phyloP scores from a whole-genome alignment of 2,888 invertebrate species.

The Brachypalpus laphriformis region DNA sequence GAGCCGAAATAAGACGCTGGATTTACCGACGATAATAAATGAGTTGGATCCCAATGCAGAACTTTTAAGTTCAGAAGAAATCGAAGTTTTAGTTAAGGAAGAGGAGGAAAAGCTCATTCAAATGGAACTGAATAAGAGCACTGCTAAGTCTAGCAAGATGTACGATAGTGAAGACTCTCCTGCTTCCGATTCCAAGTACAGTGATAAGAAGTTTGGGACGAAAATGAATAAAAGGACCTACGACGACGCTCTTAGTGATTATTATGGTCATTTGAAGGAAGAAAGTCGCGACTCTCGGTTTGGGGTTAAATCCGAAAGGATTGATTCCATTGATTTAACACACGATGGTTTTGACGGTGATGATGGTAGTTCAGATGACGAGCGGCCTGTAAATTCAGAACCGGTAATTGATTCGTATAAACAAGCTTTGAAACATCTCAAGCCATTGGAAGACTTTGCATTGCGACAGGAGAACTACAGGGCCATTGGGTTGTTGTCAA shows the following conservation, averaged over 20 bases:
- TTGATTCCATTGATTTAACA: conserved; percentile 25
- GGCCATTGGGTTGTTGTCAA: conserved; percentile 78
- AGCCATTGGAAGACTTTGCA: conserved; percentile 80
- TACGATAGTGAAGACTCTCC: neutral
- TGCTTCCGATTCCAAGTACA: neutral
- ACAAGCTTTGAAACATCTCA: conserved; percentile 79
- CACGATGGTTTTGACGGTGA: neutral
- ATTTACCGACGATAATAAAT: conserved; percentile 39
- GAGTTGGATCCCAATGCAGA: conserved; percentile 27
- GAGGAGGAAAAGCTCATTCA: neutral
- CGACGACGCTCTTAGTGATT: neutral
- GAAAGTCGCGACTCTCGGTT: neutral
- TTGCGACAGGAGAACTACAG: conserved; percentile 80
- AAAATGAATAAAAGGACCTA: neutral
- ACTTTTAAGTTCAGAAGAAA: conserved; percentile 38
- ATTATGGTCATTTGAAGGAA: neutral
- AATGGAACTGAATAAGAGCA: neutral
- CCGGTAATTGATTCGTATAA: conserved; percentile 75
- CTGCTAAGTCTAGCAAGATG: neutral
- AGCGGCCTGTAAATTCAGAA: neutral
- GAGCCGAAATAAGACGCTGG: conserved; percentile 1
- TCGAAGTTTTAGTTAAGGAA: conserved; percentile 20
- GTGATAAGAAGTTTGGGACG: neutral
- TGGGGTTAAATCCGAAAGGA: neutral
- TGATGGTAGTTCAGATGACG: neutral